Conservation (phyloP, 1,140 invertebrate genomes). For the Doryteuthis pealeii region DNA sequence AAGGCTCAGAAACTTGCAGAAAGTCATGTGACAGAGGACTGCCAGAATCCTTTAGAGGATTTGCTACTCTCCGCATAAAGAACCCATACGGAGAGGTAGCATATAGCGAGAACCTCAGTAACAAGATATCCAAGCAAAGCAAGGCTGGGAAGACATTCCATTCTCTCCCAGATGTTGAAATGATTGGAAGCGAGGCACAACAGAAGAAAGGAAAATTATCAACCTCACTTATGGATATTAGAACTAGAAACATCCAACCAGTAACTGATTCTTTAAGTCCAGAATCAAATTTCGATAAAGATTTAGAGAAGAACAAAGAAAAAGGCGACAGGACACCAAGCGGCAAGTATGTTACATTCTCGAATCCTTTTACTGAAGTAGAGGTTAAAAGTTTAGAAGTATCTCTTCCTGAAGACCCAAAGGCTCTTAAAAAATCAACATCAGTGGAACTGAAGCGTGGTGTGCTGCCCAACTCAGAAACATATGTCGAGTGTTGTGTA, state of each 20-base stretch:
- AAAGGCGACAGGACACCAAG: neutral
- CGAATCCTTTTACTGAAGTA: neutral
- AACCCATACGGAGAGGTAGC: neutral
- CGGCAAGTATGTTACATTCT: neutral
- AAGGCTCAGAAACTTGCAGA: neutral
- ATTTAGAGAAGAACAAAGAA: neutral
- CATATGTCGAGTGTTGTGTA: neutral
- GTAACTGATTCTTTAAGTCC: neutral
- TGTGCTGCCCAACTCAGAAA: constrained; percentile 5
- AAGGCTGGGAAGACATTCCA: neutral
- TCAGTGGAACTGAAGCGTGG: constrained; percentile 5
- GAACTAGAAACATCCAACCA: neutral
- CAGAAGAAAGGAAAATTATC: neutral
- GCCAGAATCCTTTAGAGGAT: neutral
- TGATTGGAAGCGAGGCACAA: neutral
- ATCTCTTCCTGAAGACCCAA: neutral
- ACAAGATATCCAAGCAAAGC: constrained; percentile 1
- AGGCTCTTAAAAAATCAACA: neutral
- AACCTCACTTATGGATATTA: neutral
- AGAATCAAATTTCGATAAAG: neutral
- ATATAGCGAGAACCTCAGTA: neutral
- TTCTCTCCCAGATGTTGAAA: constrained; percentile 6
- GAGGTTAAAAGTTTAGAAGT: neutral
- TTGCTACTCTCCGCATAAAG: neutral
- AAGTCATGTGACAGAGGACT: neutral